Evolutionary conservation across 2,888 invertebrate species (phyloP).

Genomic region (Aplocera efformata): DNA sequence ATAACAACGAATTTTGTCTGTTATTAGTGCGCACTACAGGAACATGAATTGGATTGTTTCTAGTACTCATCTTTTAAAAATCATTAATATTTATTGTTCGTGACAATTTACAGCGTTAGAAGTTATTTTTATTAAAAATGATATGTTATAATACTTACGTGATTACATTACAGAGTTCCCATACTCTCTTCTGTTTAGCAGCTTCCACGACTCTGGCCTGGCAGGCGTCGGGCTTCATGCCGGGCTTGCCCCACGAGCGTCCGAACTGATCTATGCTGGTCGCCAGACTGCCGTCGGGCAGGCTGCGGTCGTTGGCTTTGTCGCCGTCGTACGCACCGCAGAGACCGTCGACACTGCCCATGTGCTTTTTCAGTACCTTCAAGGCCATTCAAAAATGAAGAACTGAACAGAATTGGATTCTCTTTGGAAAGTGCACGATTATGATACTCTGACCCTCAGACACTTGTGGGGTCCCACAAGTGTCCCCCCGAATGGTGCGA

Average conservation of each 20-base stretch:
- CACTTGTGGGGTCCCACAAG: background rate
- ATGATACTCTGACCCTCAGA: background rate
- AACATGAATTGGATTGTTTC: no score
- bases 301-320: constrained; percentile 83
- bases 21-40: no score
- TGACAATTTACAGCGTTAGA: no score
- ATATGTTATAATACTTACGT: no score
- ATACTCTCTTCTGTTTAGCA: constrained; percentile 82
- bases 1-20: no score
- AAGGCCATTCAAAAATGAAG: background rate
- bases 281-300: constrained; percentile 83
- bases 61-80: no score
- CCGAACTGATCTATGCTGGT: constrained; percentile 86
- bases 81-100: no score
- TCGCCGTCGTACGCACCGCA: constrained; percentile 89
- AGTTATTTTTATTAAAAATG: no score
- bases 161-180: constrained; percentile 84
- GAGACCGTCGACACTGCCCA: constrained; percentile 86
- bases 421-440: background rate
- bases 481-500: no score
- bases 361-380: constrained; percentile 79
- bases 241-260: constrained; percentile 85
- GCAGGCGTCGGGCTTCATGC: constrained; percentile 73
- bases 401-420: background rate
- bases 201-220: constrained; percentile 82